Evolutionary conservation across 2,113 vertebrate genomes (phyloP).

Genomic region (Anoura caudifer): DNA sequence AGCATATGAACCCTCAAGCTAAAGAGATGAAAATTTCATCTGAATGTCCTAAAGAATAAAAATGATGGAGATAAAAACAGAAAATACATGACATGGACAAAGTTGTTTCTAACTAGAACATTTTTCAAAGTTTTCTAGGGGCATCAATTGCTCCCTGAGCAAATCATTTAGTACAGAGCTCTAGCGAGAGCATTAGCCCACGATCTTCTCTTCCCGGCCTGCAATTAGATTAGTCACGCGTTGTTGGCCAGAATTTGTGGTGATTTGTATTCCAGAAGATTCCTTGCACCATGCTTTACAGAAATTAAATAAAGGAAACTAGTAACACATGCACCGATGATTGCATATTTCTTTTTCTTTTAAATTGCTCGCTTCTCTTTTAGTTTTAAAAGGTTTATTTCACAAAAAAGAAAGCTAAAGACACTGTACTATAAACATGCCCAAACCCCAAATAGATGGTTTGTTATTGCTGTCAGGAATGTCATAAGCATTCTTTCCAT

Average conservation of each 20-base stretch:
- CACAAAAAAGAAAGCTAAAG: not conserved
- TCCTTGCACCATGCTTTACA: constrained; percentile 33
- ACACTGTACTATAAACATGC: not conserved
- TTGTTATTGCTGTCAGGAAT: not conserved
- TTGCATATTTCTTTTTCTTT: not conserved
- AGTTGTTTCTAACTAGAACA: constrained; percentile 77
- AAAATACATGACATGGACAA: constrained; percentile 80
- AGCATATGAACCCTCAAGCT: constrained; percentile 72
- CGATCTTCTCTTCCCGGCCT: constrained; percentile 60
- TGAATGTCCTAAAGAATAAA: constrained; percentile 75
- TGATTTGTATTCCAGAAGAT: constrained; percentile 71
- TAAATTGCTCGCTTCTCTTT: not conserved
- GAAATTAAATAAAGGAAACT: constrained; percentile 48
- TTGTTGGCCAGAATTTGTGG: constrained; percentile 51
- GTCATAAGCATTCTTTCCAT: not conserved
- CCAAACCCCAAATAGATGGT: not conserved
- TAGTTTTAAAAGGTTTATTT: constrained; percentile 4
- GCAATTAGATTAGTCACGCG: constrained; percentile 76
- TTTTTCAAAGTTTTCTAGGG: constrained; percentile 82
- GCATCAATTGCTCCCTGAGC: constrained; percentile 77
- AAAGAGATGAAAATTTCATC: constrained; percentile 71
- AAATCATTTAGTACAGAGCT: constrained; percentile 78
- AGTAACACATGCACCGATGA: not conserved
- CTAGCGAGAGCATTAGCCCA: constrained; percentile 72
- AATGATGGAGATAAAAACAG: constrained; percentile 78